Evolutionary conservation across 1,140 invertebrate species (phyloP), one percentile per base, ranked within the genome.

Genomic region (Drosophila varians): DNA sequence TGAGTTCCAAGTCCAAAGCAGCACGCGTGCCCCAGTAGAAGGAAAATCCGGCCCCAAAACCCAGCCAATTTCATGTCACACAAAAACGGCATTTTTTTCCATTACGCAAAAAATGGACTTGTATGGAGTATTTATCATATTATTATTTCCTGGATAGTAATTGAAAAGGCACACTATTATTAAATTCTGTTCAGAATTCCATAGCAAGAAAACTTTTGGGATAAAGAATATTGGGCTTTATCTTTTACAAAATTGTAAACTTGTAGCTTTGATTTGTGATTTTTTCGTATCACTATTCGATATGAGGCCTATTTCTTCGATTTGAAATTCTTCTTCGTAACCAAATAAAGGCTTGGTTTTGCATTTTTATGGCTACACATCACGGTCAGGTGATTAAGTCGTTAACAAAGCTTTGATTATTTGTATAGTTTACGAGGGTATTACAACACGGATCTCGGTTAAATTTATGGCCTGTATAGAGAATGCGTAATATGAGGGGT

Each of bases 381-480:
- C 69, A 72, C 18, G 56, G 69, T 53, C 56, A 62, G 48, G 45
- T 34, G 45, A 72, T 73, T 54, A 73, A 62, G 69, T 73, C 69
- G 69, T 73, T 62, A 72, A 72, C 42, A 62, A 42, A 72, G 56
- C 61, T 45, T 66, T 66, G 64, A 66, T 53, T 52, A 34, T 66
- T 34, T 66, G 9, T 19, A 66, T 26, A 12, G 38, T 43, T 52
- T 53, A 66, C 26, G 47, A 66, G 47, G 64, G 47, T 16, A 70
- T 62, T 72, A 72, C 31, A 54, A 47, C 49, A 62, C 47, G 47
- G 36, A 62, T 54, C 54, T 51, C 23, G 23, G 25, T 47, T 26
- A 18, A 31, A 2, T 31, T 47, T 58, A 70, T 62, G 48, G 16
- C 25, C 19, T 26, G 36, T 34, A 34, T 43, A 21, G 11, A 25